These are phyloP conservation scores for Neodiprion pinetum DNA, from an alignment of 1,140 invertebrate genomes.

Conservation along the genomic window DNA sequence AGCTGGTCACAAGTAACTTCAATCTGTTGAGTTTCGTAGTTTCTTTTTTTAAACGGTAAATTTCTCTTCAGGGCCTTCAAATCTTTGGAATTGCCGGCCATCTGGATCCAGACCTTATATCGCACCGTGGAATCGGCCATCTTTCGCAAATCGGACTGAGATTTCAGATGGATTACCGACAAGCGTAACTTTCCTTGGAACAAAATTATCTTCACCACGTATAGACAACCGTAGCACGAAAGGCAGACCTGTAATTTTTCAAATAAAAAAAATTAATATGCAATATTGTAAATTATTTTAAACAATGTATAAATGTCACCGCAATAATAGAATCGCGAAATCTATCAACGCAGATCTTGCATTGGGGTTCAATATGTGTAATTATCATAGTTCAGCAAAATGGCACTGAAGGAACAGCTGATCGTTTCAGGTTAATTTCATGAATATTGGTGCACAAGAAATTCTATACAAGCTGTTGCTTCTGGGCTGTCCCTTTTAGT, in stretches of 20 bases:
- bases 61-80: background rate
- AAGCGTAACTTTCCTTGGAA: conserved; percentile 28
- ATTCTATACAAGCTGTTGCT: too few species aligned
- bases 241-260: conserved; percentile 34
- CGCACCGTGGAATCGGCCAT: conserved; percentile 13
- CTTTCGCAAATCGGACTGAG: conserved; percentile 6
- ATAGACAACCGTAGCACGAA: conserved; percentile 35
- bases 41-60: conserved; percentile 24
- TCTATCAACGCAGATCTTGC: too few species aligned
- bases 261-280: conserved; percentile 9
- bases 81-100: background rate
- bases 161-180: conserved; percentile 28
- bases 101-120: conserved; percentile 19
- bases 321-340: too few species aligned
- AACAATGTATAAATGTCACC: too few species aligned
- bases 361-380: too few species aligned
- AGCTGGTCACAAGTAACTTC: conserved; percentile 22
- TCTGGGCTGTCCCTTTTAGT: too few species aligned
- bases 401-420: too few species aligned
- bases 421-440: too few species aligned
- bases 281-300: background rate
- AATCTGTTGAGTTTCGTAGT: conserved; percentile 24
- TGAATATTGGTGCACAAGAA: too few species aligned
- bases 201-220: conserved; percentile 31
- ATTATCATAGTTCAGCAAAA: too few species aligned